Evolutionary conservation across 2,797 vertebrate species (phyloP).

Genomic region (Spheniscus humboldti): DNA sequence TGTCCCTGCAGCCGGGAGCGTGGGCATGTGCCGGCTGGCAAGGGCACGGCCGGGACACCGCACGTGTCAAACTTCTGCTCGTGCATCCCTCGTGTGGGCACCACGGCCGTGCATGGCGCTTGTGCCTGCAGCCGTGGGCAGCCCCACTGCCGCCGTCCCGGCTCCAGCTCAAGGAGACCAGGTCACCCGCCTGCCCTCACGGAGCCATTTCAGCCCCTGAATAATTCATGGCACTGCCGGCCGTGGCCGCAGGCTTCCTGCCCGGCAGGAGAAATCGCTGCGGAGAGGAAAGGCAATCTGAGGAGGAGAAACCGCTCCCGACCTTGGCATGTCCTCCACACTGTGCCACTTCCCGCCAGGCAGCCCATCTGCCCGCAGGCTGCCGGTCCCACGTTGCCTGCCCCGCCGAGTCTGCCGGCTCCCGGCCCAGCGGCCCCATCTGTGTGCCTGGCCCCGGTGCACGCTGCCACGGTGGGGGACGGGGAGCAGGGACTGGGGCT

Average conservation of each 20-base stretch:
- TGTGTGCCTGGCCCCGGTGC: neutral
- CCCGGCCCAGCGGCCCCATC: neutral
- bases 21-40: neutral
- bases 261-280: neutral
- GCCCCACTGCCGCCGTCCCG: neutral
- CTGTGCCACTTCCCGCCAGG: neutral
- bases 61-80: rapidly evolving
- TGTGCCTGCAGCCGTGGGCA: neutral
- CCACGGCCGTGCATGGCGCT: rapidly evolving
- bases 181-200: conserved; percentile 19
- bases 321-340: conserved; percentile 36
- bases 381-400: neutral
- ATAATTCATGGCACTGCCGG: conserved; percentile 63
- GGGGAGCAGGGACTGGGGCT: neutral
- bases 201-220: conserved; percentile 26
- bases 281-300: conserved; percentile 20
- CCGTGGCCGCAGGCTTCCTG: conserved; percentile 56
- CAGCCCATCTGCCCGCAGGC: neutral
- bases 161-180: conserved; percentile 52
- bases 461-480: rapidly evolving
- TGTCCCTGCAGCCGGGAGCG: rapidly evolving
- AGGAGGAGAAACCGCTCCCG: neutral
- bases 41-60: rapidly evolving
- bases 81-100: rapidly evolving
- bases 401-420: neutral